Evolutionary conservation across 2,888 invertebrate species (phyloP).

Genomic region (Drosophila paranaensis): DNA sequence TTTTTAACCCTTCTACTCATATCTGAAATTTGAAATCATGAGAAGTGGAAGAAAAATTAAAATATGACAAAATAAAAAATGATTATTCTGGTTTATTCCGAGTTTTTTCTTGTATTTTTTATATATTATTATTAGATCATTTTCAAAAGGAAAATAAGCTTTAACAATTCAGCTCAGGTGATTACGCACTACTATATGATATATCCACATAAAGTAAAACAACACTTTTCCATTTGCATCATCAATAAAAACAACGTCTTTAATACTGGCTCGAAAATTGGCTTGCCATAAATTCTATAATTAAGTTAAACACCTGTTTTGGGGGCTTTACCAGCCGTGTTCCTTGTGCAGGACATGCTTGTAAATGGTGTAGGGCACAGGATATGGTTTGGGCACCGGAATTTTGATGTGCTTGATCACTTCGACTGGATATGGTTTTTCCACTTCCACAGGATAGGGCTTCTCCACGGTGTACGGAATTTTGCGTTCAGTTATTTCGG

Average conservation of each 20-base stretch:
- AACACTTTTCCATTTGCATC: background rate
- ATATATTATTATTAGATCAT: too few relatives aligned
- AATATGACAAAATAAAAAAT: too few relatives aligned
- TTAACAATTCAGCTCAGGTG: too few relatives aligned
- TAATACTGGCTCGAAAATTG: slow-evolving; percentile 40
- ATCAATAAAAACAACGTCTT: slow-evolving; percentile 20
- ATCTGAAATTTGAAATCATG: too few relatives aligned
- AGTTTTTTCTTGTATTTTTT: too few relatives aligned
- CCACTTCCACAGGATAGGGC: slow-evolving; percentile 88
- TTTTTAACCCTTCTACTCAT: too few relatives aligned
- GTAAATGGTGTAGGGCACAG: slow-evolving; percentile 90
- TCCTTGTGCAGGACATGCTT: slow-evolving; percentile 89
- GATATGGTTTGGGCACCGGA: slow-evolving; percentile 89
- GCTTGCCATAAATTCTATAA: slow-evolving; percentile 2
- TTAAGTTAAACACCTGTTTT: slow-evolving; percentile 2
- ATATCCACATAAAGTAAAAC: too few relatives aligned
- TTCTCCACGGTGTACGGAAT: slow-evolving; percentile 91
- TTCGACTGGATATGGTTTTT: slow-evolving; percentile 91
- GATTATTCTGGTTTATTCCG: too few relatives aligned
- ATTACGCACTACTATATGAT: too few relatives aligned
- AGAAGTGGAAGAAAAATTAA: too few relatives aligned
- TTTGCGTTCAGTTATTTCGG: slow-evolving; percentile 90
- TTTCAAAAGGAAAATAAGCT: too few relatives aligned
- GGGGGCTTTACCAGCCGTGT: slow-evolving; percentile 74
- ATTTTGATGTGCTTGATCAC: slow-evolving; percentile 91